These are phyloP conservation scores for Altica lythri DNA, from an alignment of 2,888 invertebrate genomes.

Conservation along the genomic window DNA sequence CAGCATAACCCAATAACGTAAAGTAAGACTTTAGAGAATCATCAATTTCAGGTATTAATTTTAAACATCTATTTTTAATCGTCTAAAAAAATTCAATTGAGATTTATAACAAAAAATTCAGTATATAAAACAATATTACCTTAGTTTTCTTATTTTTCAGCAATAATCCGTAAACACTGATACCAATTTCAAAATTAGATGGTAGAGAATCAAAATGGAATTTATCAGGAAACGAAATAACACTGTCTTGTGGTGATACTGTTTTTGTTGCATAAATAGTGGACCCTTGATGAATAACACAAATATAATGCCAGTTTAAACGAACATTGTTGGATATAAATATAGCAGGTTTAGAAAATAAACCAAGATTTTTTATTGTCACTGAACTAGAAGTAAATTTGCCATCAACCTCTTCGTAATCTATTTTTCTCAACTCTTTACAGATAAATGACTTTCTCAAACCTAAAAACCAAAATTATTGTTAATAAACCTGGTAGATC, in stretches of 20 bases:
- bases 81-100: too few relatives aligned
- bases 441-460: constrained; percentile 11
- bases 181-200: constrained; percentile 17
- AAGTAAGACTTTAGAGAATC: constrained; percentile 9
- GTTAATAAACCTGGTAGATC: too few relatives aligned
- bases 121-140: too few relatives aligned
- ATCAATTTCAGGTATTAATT: too few relatives aligned
- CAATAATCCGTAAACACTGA: constrained; percentile 17
- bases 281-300: constrained; percentile 12
- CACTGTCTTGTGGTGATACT: constrained; percentile 5
- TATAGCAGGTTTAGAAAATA: neutral
- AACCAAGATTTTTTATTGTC: constrained; percentile 13
- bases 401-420: constrained; percentile 18
- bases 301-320: constrained; percentile 12
- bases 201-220: constrained; percentile 19
- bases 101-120: too few relatives aligned
- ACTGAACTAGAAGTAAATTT: constrained; percentile 8
- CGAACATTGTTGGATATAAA: neutral
- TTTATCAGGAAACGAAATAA: constrained; percentile 15
- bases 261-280: constrained; percentile 15
- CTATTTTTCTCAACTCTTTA: constrained; percentile 9
- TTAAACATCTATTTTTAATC: too few relatives aligned
- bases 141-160: constrained; percentile 17
- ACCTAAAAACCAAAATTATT: too few relatives aligned
- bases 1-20: constrained; percentile 12